Base-by-base conservation (phyloP, 2,797 vertebrate genomes). In the Anolis apletophallus region DNA sequence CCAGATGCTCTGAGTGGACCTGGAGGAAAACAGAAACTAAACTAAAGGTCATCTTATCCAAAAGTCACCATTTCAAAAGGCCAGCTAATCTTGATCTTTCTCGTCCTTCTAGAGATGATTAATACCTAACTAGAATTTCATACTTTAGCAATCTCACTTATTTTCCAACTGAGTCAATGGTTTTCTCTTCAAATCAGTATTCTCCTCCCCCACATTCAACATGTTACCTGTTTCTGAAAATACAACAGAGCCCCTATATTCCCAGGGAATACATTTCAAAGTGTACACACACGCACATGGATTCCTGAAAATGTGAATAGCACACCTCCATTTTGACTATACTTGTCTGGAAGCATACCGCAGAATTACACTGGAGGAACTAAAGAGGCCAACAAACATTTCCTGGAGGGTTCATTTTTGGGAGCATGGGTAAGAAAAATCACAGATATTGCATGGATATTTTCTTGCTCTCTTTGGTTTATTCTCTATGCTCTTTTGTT, bases 1-100 rank as follows among this genome's bases (percentile, higher is more conserved):
- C 57, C 76, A 46, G 57, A 68, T 79, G 40, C 67, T 73, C 68
- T 34, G 12, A 83, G 57, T 17, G 86, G 34, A 67, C 67, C 50
- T 74, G 55, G 59, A 73, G 16, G 34, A 72, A 59, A 78, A 75
- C 7, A 23, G 34, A 46, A 83, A 74, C 68, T 57, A 80, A 85
- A 40, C 21, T 40, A 78, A 82, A 82, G 67, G 74, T 79, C 40
- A 52, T 34, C 32, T 77, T 52, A 52, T 40, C 34, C 5, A 81
- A 59, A 40, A 71, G 40, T 57, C 77, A 52, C 3, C 36, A 3
- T 6, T 46, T 46, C 7, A 46, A 72, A 34, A 67, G 34, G 32
- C 79, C 80, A 79, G 10, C 64, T 34, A 57, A 40, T 29, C 54
- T 59, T 80, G 80, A 23, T 80, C 34, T 50, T n/a, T 80, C 36